Conservation (phyloP, 2,888 invertebrate genomes). For the Tanytarsus gracilentus region DNA sequence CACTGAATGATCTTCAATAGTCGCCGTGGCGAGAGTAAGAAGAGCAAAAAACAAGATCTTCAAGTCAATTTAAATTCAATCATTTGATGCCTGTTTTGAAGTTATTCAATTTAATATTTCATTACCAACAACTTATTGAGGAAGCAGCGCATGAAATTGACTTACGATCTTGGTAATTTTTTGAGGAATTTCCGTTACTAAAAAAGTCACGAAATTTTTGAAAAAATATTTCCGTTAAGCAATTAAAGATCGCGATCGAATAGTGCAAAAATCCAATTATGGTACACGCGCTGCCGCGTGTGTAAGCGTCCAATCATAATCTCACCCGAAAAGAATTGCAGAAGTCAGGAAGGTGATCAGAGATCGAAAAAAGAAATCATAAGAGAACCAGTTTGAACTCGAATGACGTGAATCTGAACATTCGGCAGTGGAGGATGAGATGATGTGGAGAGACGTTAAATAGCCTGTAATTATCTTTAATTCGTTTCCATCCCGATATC, state of each 20-base stretch:
- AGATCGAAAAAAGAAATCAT: background rate
- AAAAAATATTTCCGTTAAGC: slow-evolving; percentile 12
- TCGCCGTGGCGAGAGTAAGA: background rate
- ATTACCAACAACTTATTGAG: no score
- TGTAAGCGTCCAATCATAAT: background rate
- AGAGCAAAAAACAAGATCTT: background rate
- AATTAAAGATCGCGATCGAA: background rate
- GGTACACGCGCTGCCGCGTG: background rate
- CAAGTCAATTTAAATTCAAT: slow-evolving; percentile 27
- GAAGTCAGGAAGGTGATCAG: background rate
- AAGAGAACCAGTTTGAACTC: slow-evolving; percentile 6
- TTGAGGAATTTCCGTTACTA: no score
- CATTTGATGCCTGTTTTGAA: slow-evolving; percentile 10
- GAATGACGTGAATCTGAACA: slow-evolving; percentile 15
- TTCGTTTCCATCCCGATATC: background rate
- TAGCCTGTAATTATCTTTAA: slow-evolving; percentile 21
- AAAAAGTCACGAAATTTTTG: no score
- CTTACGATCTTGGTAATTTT: background rate
- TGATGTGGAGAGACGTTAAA: slow-evolving; percentile 21
- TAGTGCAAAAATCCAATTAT: slow-evolving; percentile 15
- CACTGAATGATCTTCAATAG: slow-evolving; percentile 2
- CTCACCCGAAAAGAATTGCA: background rate
- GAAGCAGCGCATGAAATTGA: background rate
- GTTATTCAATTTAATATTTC: background rate
- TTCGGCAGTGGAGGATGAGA: background rate